Base-by-base conservation (phyloP, 2,113 vertebrate species). In the Brienomyrus longianalis region DNA sequence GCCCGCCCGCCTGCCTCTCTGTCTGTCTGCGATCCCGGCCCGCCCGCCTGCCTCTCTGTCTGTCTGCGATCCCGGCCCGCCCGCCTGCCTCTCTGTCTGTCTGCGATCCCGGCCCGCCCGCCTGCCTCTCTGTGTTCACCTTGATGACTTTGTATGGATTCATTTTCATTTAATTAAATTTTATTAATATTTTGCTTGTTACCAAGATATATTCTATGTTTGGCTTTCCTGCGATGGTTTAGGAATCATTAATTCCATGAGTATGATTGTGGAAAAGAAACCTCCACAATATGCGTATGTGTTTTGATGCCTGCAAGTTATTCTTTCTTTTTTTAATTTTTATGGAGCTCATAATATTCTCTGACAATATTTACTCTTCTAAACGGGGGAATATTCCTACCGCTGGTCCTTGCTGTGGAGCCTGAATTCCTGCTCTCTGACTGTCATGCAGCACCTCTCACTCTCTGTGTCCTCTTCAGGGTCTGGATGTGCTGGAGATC, bases 401-500 rank as follows among this genome's bases (percentile, higher is more conserved):
- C 10, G 0, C 31, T 83, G 77, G 77, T 83, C 21, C 45, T 83
- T 3, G 21, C 83, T 84, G 7, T 13, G 23, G 83, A 48, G 21
- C 39, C 17, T 5, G 91, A 50, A 10, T 23, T 43, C 74, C 70
- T 35, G 31, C 51, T 5, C 0, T 56, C 31, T 50, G 0, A 52
- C 39, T 19, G 0, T 2, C 31, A 17, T 1, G 5, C 59, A 3
- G 80, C 19, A 0, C n/a, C 27, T 27, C 59, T 11, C 23, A 90
- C 31, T 90, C 62, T 27, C 43, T n/a, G 23, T 23, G 31, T 39
- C 91, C 91, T 52, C 92, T 93, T 89, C 92, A 99, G 98, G 98
- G 98, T 90, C 95, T 99, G 92, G 98, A 99, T 91, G 98, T 99
- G 91, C 93, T 99, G 94, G 98, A 99, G 95, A 99, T 99, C 90